Percentiles rank a stretch among this genome's conserved stretches.
Conservation (phyloP, 2,113 vertebrate species). For the Aramus guarauna region DNA sequence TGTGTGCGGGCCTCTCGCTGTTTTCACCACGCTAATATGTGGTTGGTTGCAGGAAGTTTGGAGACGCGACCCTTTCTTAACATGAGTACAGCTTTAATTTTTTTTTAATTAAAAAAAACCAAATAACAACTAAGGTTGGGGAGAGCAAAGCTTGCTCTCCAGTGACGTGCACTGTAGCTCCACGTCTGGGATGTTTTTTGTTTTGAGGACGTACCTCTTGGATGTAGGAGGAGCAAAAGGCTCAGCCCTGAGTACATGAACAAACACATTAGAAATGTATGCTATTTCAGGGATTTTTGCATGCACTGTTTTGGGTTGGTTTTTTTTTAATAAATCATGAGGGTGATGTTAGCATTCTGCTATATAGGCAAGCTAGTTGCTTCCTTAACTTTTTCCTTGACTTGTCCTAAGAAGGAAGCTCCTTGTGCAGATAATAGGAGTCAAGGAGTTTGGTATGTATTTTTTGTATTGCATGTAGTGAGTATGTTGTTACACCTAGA, state of each 20-base stretch:
- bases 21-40: accelerated
- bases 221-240: neutral
- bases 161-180: neutral
- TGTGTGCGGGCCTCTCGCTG: accelerated
- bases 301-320: no score
- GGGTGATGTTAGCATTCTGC: neutral
- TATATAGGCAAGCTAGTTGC: neutral
- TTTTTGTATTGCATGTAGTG: neutral
- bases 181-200: neutral
- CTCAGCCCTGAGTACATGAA: neutral
- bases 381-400: neutral
- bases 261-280: accelerated
- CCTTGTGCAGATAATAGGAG: neutral
- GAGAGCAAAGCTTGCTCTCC: neutral
- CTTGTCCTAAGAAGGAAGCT: neutral
- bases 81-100: accelerated
- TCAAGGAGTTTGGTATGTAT: neutral
- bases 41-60: neutral
- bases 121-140: neutral
- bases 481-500: neutral
- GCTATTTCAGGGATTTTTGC: neutral
- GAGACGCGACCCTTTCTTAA: accelerated
- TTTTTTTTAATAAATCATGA: neutral
- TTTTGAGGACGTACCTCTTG: no score
- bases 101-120: no score